phyloP scores from a whole-genome alignment of 1,140 invertebrate genomes.

The Zaprionus nigranus region DNA sequence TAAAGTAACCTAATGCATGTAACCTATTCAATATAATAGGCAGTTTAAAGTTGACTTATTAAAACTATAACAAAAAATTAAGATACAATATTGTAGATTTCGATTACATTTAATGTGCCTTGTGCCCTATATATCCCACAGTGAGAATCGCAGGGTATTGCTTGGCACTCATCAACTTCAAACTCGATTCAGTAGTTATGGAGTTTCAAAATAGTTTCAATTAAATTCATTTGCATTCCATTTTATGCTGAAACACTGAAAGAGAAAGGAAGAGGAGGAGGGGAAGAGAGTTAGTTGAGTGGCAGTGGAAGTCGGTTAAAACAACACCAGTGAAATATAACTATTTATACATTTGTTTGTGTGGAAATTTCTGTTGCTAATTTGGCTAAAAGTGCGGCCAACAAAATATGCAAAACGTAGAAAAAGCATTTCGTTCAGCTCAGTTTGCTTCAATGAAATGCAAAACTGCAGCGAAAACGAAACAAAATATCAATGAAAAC shows the following conservation, averaged over 20 bases:
- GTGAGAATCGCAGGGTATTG: neutral
- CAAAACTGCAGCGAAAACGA: constrained; percentile 13
- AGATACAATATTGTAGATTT: too few species aligned
- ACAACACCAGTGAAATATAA: constrained; percentile 16
- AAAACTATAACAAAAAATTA: neutral
- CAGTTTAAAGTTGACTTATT: neutral
- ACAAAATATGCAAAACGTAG: constrained; percentile 9
- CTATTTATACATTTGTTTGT: constrained; percentile 15
- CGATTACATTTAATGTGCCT: neutral
- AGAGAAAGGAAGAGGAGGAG: neutral
- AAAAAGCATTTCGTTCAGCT: constrained; percentile 10
- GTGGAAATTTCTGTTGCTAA: constrained; percentile 28
- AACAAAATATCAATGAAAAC: constrained; percentile 29
- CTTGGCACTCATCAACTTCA: constrained; percentile 5
- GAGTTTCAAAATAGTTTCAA: constrained; percentile 38
- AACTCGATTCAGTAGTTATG: constrained; percentile 26
- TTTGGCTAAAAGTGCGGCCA: constrained; percentile 37
- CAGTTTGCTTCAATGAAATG: constrained; percentile 28
- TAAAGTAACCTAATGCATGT: too few species aligned
- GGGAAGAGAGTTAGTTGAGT: neutral
- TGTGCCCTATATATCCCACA: neutral
- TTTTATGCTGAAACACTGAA: neutral
- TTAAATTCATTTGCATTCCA: constrained; percentile 42
- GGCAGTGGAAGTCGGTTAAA: constrained; percentile 18
- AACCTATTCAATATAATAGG: too few species aligned